Percentiles rank a stretch among this genome's conserved stretches.
Conservation (phyloP, 2,888 invertebrate species). For the Eupithecia inturbata region DNA sequence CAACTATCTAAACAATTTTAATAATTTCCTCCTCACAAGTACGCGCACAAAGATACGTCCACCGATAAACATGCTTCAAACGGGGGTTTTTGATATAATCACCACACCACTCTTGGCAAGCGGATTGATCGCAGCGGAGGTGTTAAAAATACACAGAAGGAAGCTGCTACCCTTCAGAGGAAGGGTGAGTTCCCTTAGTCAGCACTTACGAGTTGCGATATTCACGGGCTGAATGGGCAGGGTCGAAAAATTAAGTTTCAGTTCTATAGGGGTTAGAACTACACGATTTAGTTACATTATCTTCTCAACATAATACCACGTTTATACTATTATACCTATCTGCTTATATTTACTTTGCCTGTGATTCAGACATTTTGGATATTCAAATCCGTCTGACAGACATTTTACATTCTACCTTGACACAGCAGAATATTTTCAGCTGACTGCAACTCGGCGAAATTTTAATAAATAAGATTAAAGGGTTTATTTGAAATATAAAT, state of each 20-base stretch:
- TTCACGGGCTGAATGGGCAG: not conserved
- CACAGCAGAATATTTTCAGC: conserved; percentile 2
- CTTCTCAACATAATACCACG: conserved; percentile 10
- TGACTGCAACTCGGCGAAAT: not conserved
- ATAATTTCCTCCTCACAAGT: no score
- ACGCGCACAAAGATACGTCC: no score
- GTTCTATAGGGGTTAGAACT: not conserved
- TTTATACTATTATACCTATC: conserved; percentile 6
- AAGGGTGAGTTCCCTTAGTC: not conserved
- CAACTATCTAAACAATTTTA: no score
- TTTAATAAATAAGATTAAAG: not conserved
- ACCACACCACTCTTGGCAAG: no score
- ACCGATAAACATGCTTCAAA: no score
- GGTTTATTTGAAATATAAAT: not conserved
- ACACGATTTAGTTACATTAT: not conserved
- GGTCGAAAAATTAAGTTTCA: not conserved
- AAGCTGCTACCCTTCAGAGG: no score
- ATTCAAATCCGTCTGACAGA: conserved; percentile 19
- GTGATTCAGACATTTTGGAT: conserved; percentile 25
- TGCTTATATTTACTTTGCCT: conserved; percentile 22
- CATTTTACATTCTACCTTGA: conserved; percentile 6
- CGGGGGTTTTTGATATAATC: no score
- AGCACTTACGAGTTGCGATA: not conserved
- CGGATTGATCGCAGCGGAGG: no score
- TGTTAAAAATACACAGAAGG: no score